Evolutionary conservation across 2,888 invertebrate species (phyloP), one percentile per base, ranked within the genome.

Genomic region (Elegia similella): DNA sequence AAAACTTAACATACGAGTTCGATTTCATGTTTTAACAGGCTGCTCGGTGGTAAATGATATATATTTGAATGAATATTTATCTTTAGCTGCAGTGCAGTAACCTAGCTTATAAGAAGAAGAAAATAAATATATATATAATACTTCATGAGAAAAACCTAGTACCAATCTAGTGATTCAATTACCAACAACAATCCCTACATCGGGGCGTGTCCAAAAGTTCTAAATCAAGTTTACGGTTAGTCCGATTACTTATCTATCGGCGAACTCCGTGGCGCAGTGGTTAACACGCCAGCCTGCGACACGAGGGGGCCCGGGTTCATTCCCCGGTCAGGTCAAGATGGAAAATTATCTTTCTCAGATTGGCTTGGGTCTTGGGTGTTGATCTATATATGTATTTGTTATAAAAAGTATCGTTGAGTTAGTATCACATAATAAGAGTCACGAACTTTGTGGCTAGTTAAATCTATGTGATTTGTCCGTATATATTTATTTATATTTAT

Each of bases 401-500:
- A n/a, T n/a, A n/a, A n/a, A n/a, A n/a, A n/a, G n/a, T n/a, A n/a
- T n/a, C n/a, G n/a, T n/a, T n/a, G n/a, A n/a, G n/a, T n/a, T n/a
- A n/a, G n/a, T n/a, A n/a, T n/a, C n/a, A n/a, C n/a, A n/a, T n/a
- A n/a, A n/a, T n/a, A n/a, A n/a, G n/a, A n/a, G n/a, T n/a, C n/a
- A n/a, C n/a, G n/a, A n/a, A n/a, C n/a, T n/a, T n/a, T n/a, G n/a
- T n/a, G n/a, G n/a, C n/a, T n/a, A n/a, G n/a, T n/a, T n/a, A n/a
- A n/a, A n/a, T n/a, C n/a, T n/a, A n/a, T n/a, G n/a, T n/a, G n/a
- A n/a, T n/a, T n/a, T n/a, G n/a, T n/a, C n/a, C n/a, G n/a, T n/a
- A n/a, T n/a, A n/a, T n/a, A n/a, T n/a, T n/a, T n/a, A 83, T 81
- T 78, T 76, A 66, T 75, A 80, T 80, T 85, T 82, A 85, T 84